Percentiles rank a stretch among this genome's conserved stretches.
Evolutionary conservation across 1,140 invertebrate genomes (phyloP).

Genomic region (Lucilia sericata): DNA sequence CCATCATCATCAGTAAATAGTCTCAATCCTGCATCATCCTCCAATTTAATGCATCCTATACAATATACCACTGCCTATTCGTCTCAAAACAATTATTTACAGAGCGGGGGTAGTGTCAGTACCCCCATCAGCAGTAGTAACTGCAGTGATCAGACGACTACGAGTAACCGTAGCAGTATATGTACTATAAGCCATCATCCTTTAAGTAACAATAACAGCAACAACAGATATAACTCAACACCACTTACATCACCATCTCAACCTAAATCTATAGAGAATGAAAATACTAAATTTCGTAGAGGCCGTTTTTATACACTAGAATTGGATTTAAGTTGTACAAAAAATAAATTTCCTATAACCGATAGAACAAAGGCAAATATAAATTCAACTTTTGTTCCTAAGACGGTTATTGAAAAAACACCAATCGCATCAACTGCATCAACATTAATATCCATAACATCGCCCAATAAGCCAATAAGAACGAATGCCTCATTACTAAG

Average conservation of each 20-base stretch:
- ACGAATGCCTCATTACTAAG: not conserved
- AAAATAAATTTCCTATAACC: conserved; percentile 67
- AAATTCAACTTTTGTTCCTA: not conserved
- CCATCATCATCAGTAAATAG: conserved; percentile 26
- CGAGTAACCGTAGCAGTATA: conserved; percentile 55
- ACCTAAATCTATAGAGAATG: conserved; percentile 51
- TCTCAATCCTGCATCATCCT: conserved; percentile 14
- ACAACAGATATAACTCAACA: not conserved
- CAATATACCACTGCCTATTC: conserved; percentile 17
- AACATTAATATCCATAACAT: not conserved
- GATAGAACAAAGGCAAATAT: conserved; percentile 53
- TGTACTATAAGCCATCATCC: conserved; percentile 51
- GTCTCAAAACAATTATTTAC: conserved; percentile 10
- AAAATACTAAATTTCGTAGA: conserved; percentile 56
- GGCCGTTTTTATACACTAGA: conserved; percentile 65
- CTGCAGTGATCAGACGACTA: conserved; percentile 49
- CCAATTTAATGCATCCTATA: conserved; percentile 53
- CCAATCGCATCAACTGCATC: not conserved
- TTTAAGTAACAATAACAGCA: conserved; percentile 41
- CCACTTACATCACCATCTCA: conserved; percentile 34
- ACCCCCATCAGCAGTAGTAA: conserved; percentile 48
- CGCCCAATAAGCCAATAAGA: conserved; percentile 32
- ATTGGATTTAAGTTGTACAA: conserved; percentile 65
- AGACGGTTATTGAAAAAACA: conserved; percentile 18
- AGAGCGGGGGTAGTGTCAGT: conserved; percentile 17